Conservation (phyloP, 2,888 invertebrate species). For the Griposia aprilina region DNA sequence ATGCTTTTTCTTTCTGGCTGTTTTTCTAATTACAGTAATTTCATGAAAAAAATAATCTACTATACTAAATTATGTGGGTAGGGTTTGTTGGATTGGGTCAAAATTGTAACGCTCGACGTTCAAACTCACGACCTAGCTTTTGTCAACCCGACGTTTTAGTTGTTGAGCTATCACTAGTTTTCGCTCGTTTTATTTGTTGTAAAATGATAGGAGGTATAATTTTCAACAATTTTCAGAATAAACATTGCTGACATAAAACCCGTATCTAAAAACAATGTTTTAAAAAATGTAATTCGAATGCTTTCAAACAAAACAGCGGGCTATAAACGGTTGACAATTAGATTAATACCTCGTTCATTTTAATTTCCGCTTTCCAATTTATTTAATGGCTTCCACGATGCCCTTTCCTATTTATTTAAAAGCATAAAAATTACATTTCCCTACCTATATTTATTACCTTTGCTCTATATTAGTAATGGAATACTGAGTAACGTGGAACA, state of each 20-base stretch:
- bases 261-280: neutral
- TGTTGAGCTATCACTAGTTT: neutral
- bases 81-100: neutral
- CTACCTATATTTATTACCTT: conserved; percentile 44
- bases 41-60: neutral
- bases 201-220: neutral
- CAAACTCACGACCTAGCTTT: neutral
- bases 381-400: conserved; percentile 59
- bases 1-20: neutral
- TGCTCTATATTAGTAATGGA: conserved; percentile 45
- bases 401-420: conserved; percentile 60
- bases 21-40: neutral
- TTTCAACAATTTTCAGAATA: neutral
- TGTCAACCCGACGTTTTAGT: neutral
- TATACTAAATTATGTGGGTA: neutral
- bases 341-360: conserved; percentile 60
- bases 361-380: conserved; percentile 65
- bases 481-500: conserved; percentile 20
- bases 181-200: neutral
- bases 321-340: conserved; percentile 57
- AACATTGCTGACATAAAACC: neutral
- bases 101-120: neutral
- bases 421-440: conserved; percentile 60
- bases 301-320: conserved; percentile 40
- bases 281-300: conserved; percentile 37